Evolutionary conservation across 2,797 vertebrate genomes (phyloP), one percentile per base, ranked within the genome.

Genomic region (Australoheros facetus): DNA sequence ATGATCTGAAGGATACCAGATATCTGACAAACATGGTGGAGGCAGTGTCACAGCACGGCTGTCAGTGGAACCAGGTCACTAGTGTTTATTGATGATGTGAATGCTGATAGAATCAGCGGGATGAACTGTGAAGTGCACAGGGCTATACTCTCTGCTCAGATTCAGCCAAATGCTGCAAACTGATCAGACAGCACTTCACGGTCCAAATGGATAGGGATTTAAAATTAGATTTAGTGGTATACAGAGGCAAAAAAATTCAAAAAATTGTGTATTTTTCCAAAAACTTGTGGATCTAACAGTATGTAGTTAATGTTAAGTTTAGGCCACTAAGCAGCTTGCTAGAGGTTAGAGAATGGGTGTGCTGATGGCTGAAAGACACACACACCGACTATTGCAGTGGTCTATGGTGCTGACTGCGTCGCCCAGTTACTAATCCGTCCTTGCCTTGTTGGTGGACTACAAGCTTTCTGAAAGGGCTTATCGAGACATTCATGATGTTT

Each of bases 401-500:
- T 34, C 54, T 12, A n/a, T 32, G 8, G 48, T 16, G 28, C 13
- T 37, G 21, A 39, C 32, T 45, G 19, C 54, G 71, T 23, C n/a
- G 8, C 28, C 59, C 12, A 56, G 37, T 32, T 23, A 56, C 8
- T 32, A 48, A 71, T 73, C 56, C 0, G 6, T 60, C 28, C 17
- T 51, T 42, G 11, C 34, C 10, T 79, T 56, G 10, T 53, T 56
- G 55, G 34, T 10, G 11, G 39, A 58, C 60, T 54, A 48, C 23
- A 55, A 64, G 55, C 70, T 71, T 64, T 51, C 69, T 83, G 17
- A 58, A 37, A 60, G 71, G 58, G 6, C 76, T 79, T 14, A 48
- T 45, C 17, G 19, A 85, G 58, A 58, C 60, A 32, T 66, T 78
- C 14, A 37, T 59, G 23, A 72, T 73, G 54, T 66, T 82, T 85